Conservation (phyloP, 2,888 invertebrate species). For the Autographa pulchrina region DNA sequence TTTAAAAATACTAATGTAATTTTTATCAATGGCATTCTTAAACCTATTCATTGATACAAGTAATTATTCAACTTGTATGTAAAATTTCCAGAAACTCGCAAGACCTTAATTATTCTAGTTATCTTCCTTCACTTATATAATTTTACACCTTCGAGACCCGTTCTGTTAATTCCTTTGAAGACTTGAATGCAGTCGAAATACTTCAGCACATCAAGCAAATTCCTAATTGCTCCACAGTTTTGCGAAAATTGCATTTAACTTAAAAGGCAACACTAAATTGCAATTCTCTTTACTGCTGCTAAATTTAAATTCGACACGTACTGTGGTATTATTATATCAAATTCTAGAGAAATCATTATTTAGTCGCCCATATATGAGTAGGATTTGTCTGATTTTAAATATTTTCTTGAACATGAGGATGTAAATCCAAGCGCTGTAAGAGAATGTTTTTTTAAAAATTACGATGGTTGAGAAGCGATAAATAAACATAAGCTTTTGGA, state of each 20-base stretch:
- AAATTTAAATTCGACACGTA: background rate
- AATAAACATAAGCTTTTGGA: background rate
- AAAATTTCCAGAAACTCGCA: background rate
- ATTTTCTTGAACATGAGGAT: too few species aligned
- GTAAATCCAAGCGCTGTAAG: too few species aligned
- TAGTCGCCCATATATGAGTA: background rate
- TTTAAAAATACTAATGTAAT: background rate
- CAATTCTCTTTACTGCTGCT: background rate
- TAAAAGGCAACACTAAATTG: constrained; percentile 20
- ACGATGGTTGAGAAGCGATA: too few species aligned
- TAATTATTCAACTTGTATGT: background rate
- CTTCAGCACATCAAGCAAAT: constrained; percentile 23
- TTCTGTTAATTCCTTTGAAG: constrained; percentile 2
- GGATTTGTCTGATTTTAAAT: background rate
- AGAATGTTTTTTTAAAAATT: too few species aligned
- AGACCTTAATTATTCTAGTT: background rate
- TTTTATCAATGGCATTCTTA: too few species aligned
- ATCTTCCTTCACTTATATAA: background rate
- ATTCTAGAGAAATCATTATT: background rate
- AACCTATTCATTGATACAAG: too few species aligned
- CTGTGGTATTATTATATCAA: background rate
- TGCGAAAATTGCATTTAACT: constrained; percentile 20
- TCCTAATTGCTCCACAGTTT: constrained; percentile 23
- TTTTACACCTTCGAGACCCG: background rate
- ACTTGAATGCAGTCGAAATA: constrained; percentile 12